A percentile compares a stretch with the other conserved stretches of the same genome.
Conservation (phyloP, 2,113 vertebrate species). For the Mus musculus region GRCm39 chr16:50047001-50047500, state of each 20-base stretch:
- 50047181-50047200: too few species aligned
- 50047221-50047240: too few species aligned
- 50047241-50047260: too few species aligned
- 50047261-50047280: background rate
- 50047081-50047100: constrained; percentile 52
- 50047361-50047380: background rate
- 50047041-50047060: constrained; percentile 43
- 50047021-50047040: constrained; percentile 19
- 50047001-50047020: background rate
- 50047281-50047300: background rate
- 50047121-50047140: background rate
- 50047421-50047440: constrained; percentile 23
- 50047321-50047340: constrained; percentile 17
- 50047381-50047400: constrained; percentile 17
- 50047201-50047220: too few species aligned
- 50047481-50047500: constrained; percentile 54
- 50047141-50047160: too few species aligned
- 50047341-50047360: constrained; percentile 41
- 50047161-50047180: too few species aligned
- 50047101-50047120: background rate
- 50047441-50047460: constrained; percentile 1
- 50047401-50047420: constrained; percentile 38
- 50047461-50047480: background rate
- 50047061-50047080: constrained; percentile 44
- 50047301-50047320: constrained; percentile 17